Evolutionary conservation across 2,797 vertebrate genomes (phyloP).

Genomic region (Falco columbarius): DNA sequence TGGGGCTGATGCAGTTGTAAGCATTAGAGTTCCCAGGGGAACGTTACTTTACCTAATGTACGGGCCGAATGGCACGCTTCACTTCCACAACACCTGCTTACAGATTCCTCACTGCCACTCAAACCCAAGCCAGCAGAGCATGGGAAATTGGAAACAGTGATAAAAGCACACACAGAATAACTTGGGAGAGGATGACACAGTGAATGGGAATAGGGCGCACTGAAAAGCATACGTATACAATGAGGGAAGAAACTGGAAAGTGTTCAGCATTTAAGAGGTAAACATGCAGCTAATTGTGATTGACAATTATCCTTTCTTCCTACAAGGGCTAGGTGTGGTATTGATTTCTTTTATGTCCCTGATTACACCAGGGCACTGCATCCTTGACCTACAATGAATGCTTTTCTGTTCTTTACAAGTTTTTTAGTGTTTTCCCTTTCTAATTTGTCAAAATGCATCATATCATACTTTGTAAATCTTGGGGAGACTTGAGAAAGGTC

Average conservation of each 20-base stretch:
- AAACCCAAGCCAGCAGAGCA: constrained; percentile 61
- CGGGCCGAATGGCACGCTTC: constrained; percentile 70
- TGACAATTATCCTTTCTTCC: neutral
- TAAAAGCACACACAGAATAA: neutral
- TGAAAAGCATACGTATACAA: neutral
- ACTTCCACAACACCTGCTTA: constrained; percentile 78
- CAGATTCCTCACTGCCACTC: constrained; percentile 73
- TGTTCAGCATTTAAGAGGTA: neutral
- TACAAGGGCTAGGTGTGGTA: neutral
- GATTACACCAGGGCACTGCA: neutral
- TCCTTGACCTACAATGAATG: neutral
- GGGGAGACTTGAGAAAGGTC: neutral
- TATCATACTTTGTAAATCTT: neutral
- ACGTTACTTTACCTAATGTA: constrained; percentile 51
- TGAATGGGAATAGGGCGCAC: neutral
- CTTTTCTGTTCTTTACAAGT: neutral
- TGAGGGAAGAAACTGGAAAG: neutral
- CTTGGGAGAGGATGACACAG: neutral
- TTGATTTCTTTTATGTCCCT: neutral
- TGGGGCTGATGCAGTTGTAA: constrained; percentile 58
- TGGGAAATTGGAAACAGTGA: constrained; percentile 45
- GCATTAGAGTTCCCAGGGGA: constrained; percentile 65
- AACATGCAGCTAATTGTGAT: neutral
- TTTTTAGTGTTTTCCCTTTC: neutral
- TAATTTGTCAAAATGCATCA: neutral